These are phyloP conservation scores for Onthophagus sagittarius DNA, from an alignment of 2,888 invertebrate genomes.

Conservation along the genomic window DNA sequence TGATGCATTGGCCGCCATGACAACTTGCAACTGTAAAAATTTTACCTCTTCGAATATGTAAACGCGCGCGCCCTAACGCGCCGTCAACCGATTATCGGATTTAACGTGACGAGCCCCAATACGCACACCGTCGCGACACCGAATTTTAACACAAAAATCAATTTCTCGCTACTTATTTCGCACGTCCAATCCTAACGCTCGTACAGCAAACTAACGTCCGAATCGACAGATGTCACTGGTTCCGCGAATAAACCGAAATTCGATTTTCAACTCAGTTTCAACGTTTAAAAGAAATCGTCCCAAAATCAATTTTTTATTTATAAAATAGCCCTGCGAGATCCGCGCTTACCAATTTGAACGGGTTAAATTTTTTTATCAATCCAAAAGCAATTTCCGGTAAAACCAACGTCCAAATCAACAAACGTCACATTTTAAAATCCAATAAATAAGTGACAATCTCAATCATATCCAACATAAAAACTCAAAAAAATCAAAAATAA, in stretches of 20 bases:
- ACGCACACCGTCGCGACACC: conserved; percentile 17
- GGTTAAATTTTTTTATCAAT: conserved; percentile 17
- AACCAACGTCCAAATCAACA: conserved; percentile 14
- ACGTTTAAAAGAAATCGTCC: background rate
- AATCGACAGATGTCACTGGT: conserved; percentile 28
- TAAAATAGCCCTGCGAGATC: background rate
- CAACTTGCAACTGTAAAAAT: conserved; percentile 49
- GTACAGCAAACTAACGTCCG: conserved; percentile 18
- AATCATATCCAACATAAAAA: background rate
- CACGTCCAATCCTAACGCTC: conserved; percentile 33
- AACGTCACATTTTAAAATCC: too few species aligned
- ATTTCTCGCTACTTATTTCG: conserved; percentile 26
- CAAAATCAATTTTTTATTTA: conserved; percentile 17
- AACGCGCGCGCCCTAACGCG: conserved; percentile 34
- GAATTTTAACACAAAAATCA: conserved; percentile 23
- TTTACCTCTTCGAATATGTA: conserved; percentile 42
- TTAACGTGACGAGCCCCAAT: conserved; percentile 3
- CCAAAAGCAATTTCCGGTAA: conserved; percentile 22
- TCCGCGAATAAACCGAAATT: conserved; percentile 15
- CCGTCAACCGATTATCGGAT: conserved; percentile 16
- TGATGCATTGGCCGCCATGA: conserved; percentile 65
- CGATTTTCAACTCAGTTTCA: background rate
- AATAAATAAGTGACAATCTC: background rate
- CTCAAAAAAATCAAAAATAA: too few species aligned
- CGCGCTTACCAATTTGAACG: conserved; percentile 5